phyloP scores from a whole-genome alignment of 2,113 vertebrate genomes.

The Formicarius rufipectus region DNA sequence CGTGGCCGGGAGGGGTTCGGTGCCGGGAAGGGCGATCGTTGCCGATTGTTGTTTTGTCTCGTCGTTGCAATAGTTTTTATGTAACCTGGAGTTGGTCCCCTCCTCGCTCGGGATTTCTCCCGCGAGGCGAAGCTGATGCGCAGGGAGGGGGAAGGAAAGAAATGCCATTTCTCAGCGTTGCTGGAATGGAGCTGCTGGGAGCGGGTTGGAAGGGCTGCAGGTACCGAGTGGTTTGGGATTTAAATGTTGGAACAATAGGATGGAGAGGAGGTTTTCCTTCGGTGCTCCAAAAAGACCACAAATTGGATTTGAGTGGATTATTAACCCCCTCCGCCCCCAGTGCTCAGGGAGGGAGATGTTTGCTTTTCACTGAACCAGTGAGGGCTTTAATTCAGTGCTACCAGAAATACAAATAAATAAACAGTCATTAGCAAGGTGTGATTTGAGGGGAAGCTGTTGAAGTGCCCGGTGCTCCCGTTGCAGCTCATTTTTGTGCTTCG shows the following conservation, averaged over 20 bases:
- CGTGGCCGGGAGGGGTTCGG: conserved; percentile 11
- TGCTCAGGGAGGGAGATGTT: background rate
- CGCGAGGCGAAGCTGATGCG: background rate
- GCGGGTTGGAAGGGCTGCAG: background rate
- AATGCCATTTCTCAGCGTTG: background rate
- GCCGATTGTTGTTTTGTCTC: background rate
- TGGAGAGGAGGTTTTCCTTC: background rate
- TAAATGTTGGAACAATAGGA: background rate
- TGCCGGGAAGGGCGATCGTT: background rate
- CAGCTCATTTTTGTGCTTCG: background rate
- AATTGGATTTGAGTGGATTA: background rate
- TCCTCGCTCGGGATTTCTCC: background rate
- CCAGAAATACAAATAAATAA: background rate
- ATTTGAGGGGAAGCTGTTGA: background rate
- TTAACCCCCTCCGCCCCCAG: background rate
- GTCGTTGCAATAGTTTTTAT: conserved; percentile 9
- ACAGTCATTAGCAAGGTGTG: background rate
- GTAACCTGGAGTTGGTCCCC: background rate
- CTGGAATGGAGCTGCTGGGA: background rate
- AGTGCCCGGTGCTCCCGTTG: background rate
- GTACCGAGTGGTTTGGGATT: background rate
- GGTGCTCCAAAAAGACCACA: background rate
- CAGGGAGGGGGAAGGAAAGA: background rate
- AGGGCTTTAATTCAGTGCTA: background rate
- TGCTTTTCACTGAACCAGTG: background rate